Conservation (phyloP, 2,888 invertebrate species). For the Lasiommata megera region DNA sequence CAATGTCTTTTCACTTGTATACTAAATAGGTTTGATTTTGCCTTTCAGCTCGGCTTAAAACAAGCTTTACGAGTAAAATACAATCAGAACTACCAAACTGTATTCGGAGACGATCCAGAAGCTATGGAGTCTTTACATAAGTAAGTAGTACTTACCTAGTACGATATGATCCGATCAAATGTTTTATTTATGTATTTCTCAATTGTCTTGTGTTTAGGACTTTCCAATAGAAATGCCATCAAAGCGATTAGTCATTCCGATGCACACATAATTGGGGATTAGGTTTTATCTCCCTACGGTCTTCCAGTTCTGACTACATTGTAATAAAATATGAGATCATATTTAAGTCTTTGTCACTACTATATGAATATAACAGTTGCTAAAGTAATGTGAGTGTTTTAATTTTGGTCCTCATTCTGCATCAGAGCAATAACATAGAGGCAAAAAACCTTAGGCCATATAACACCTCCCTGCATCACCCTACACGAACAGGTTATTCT, state of each 20-base stretch:
- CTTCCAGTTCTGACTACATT: no score
- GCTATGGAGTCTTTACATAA: conserved; percentile 77
- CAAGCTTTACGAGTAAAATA: conserved; percentile 95
- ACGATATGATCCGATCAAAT: no score
- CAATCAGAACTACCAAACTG: conserved; percentile 94
- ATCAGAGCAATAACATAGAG: neutral
- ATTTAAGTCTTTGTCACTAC: no score
- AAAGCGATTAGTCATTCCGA: no score
- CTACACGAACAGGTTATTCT: no score
- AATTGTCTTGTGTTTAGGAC: no score
- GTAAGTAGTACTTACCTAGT: conserved; percentile 52
- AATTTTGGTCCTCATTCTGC: neutral
- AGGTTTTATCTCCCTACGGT: no score
- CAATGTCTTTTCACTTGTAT: neutral
- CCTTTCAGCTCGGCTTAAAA: conserved; percentile 83
- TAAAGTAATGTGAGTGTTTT: neutral
- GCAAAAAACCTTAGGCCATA: neutral
- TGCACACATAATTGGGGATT: no score
- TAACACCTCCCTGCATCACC: neutral
- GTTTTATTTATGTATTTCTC: no score
- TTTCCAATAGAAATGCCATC: no score
- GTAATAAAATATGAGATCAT: no score
- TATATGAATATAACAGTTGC: no score
- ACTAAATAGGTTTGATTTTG: neutral
- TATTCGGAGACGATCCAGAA: conserved; percentile 88